Evolutionary conservation across 2,113 vertebrate genomes (phyloP), one percentile per base, ranked within the genome.

Genomic region (Numida meleagris): DNA sequence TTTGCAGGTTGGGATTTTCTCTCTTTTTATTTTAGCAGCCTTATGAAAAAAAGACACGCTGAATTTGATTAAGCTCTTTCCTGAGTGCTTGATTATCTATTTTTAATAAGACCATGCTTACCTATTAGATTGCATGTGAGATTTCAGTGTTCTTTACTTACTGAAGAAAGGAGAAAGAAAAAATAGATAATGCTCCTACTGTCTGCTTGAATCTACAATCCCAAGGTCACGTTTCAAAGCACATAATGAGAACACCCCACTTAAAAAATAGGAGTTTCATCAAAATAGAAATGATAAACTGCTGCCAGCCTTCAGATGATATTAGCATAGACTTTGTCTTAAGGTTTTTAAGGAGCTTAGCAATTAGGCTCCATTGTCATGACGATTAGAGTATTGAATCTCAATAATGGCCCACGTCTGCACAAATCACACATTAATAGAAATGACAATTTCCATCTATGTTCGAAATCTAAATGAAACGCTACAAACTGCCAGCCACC

Each of bases 351-450:
- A 93, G 57, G 21, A 94, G 62, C 70, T 38, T 81, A 91, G 83
- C 91, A 96, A 97, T 97, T 97, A 95, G 53, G n/a, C 62, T 77
- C 45, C 40, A 89, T 96, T 97, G 91, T 93, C 91, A 84, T 55
- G 33, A 93, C 84, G 72, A 96, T 88, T 94, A 88, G 50, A 93
- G 85, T 59, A 91, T 84, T 93, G 89, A 95, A 95, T 95, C 33
- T 21, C 74, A 88, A 40, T 87, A 92, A 96, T 75, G 84, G 86
- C 78, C 94, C 89, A 57, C 74, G 74, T 91, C 91, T 91, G 20
- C 58, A 94, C 58, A 96, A 96, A 96, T 86, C 61, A 89, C 19
- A 2, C 53, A 29, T 86, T 86, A 90, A 68, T 57, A 89, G 67
- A 96, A 97, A 94, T 83, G 40, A 90, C 75, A 90, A 62, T 58